Conservation (phyloP, 2,797 vertebrate genomes). For the Cetoscarus ocellatus region DNA sequence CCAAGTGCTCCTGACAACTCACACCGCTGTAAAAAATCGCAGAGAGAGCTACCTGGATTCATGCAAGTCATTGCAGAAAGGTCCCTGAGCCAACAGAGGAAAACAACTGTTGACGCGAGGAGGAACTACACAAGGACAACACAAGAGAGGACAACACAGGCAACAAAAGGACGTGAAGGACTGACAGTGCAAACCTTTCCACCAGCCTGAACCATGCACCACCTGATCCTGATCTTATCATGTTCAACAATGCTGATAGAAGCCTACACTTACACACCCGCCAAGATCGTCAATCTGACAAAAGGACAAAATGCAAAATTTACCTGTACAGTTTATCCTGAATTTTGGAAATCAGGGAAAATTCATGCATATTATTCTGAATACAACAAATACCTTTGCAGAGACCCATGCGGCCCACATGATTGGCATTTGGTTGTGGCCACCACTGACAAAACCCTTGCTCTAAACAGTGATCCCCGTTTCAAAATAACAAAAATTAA, state of each 20-base stretch:
- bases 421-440: neutral
- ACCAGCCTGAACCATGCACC: neutral
- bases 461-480: neutral
- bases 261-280: constrained; percentile 6
- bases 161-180: too few species aligned
- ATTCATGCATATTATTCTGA: neutral
- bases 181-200: too few species aligned
- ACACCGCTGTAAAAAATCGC: too few species aligned
- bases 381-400: neutral
- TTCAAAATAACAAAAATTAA: constrained; percentile 8
- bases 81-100: too few species aligned
- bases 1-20: too few species aligned
- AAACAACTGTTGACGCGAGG: too few species aligned
- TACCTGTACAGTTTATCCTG: neutral
- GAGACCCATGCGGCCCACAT: neutral
- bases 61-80: too few species aligned
- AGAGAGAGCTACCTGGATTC: too few species aligned
- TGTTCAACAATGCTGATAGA: neutral
- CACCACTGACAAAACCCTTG: neutral
- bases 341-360: neutral
- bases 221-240: constrained; percentile 6
- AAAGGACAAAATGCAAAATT: neutral
- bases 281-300: neutral
- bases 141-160: too few species aligned
- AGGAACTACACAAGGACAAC: too few species aligned